Conservation (phyloP, 2,113 vertebrate species). For the Rhegmatorhina hoffmannsi region DNA sequence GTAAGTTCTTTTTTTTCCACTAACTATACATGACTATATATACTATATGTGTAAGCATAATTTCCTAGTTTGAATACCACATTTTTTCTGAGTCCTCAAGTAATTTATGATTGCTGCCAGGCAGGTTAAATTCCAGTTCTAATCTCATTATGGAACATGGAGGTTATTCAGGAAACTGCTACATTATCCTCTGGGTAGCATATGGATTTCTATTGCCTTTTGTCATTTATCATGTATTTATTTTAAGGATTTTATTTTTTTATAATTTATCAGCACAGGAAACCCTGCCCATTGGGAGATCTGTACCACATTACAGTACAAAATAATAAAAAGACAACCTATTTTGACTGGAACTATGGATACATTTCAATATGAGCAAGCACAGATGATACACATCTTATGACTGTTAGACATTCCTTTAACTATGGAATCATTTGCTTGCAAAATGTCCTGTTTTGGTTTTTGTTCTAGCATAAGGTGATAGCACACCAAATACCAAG, state of each 20-base stretch:
- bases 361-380: neutral
- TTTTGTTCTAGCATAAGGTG: neutral
- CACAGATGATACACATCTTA: neutral
- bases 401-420: neutral
- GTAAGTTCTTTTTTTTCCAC: neutral
- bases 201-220: neutral
- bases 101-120: neutral
- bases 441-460: neutral
- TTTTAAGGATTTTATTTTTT: neutral
- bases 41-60: neutral
- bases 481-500: neutral
- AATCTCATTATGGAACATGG: neutral
- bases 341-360: neutral
- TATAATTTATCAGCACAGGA: neutral
- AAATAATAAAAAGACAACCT: neutral
- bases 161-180: neutral
- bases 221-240: neutral
- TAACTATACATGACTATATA: neutral
- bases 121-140: neutral
- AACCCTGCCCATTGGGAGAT: rapidly evolving
- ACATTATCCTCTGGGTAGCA: neutral
- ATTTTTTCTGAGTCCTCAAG: neutral
- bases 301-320: neutral
- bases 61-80: neutral
- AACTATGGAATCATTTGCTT: neutral